Conservation (phyloP, 2,113 vertebrate genomes). For the Xenopus laevis region DNA sequence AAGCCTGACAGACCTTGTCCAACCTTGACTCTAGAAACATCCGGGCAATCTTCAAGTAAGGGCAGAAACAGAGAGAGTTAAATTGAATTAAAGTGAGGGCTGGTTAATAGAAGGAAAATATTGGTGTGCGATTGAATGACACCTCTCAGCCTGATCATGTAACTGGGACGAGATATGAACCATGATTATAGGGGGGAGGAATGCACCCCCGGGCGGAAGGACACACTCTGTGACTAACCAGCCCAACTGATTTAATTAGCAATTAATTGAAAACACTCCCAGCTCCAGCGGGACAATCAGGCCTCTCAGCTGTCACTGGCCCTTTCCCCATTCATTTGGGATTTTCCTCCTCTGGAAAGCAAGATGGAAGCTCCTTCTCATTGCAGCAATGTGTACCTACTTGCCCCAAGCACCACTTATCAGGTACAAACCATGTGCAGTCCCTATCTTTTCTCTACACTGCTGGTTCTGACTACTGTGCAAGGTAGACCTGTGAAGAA, state of each 20-base stretch:
- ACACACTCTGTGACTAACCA: slow-evolving; percentile 32
- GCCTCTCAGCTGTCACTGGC: background rate
- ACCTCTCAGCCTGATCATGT: slow-evolving; percentile 21
- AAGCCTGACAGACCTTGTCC: background rate
- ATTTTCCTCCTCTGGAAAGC: no score
- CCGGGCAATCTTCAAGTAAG: background rate
- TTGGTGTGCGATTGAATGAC: slow-evolving; percentile 38
- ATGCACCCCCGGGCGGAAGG: slow-evolving; percentile 19
- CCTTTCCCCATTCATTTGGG: background rate
- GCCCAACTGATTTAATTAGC: slow-evolving; percentile 38
- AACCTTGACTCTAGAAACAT: slow-evolving; percentile 31
- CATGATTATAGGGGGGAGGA: slow-evolving; percentile 31
- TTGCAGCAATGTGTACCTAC: no score
- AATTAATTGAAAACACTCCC: slow-evolving; percentile 40
- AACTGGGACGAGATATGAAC: slow-evolving; percentile 31
- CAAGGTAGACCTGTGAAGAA: no score
- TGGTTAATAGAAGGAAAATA: slow-evolving; percentile 39
- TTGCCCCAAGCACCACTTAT: no score
- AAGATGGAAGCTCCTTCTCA: no score
- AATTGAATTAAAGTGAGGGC: slow-evolving; percentile 23
- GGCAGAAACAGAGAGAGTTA: background rate
- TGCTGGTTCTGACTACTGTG: no score
- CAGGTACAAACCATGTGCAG: no score
- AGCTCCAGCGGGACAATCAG: background rate
- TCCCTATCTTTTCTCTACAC: no score